Base-by-base conservation (phyloP, 2,797 vertebrate genomes). In the Anomalospiza imberbis region DNA sequence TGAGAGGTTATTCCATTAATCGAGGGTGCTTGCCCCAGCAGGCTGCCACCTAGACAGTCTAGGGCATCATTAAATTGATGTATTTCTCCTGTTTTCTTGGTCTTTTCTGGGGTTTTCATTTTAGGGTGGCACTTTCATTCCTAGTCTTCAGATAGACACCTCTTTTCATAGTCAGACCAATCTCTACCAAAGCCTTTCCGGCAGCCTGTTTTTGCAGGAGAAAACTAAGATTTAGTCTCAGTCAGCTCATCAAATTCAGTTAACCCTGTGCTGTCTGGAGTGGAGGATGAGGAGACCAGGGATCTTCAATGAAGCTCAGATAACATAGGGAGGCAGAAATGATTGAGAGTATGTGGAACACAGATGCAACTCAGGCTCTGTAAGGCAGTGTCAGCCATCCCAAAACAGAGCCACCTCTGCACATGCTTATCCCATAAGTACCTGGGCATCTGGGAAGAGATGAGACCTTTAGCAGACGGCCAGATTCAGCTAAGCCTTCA, bases 1-100 rank as follows among this genome's bases (percentile, higher is more conserved):
- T 97, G 87, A 97, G 92, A 95, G 94, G 96, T 97, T 91, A 95
- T 45, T 95, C 72, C 45, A 91, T 96, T 94, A 96, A 95, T 90
- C 77, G 78, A 67, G 14, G 25, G 70, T 0, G 0, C 79, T 92
- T 25, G 29, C 90, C 79, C 76, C 80, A 79, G 79, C 82, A 92
- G 88, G 54, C 85, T 94, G 88, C 73, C 88, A 94, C 71, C 93
- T 85, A 87, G 63, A 51, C 48, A 88, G 86, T 50, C 74, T 88
- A 63, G 44, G 84, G 32, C 68, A 81, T 88, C 6, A 2, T 68
- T 75, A 77, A 77, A 18, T 14, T 55, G 42, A 73, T 47, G 6
- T 9, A 50, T 92, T 94, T 78, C 54, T 83, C 32, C 62, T n/a
- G 4, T 51, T 87, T 81, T 83, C 87, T 79, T 40, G 1, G 53